Base-by-base conservation (phyloP, 1,140 invertebrate species). In the Sycophaga agraensis region DNA sequence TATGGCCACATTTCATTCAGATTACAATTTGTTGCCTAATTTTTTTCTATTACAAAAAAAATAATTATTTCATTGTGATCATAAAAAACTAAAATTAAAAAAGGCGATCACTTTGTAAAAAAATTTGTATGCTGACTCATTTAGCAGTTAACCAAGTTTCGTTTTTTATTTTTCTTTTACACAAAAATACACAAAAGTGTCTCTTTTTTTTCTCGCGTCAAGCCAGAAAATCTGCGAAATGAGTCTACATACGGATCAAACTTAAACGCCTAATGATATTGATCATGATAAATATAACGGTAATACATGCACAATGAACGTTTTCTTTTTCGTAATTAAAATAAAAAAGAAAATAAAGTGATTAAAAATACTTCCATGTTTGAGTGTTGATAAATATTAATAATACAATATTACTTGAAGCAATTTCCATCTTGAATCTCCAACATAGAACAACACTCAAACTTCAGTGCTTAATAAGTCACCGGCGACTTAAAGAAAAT, bases 1-100 rank as follows among this genome's bases (percentile, higher is more conserved):
- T 67, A 73, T 77, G 73, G 73, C 73, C 75, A 72, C 73, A 77
- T 77, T 77, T 78, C 66, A 77, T 64, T 28, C 51, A 50, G 5
- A 51, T 43, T 51, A 9, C 31, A 48, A 63, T 35, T 26, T 40
- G 2, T 24, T 34, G 14, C 51, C 6, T 50, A 3, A 31, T 43
- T 34, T 42, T 21, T 39, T 24, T 61, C n/a, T 43, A 49, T 54
- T 57, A 66, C 31, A 31, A 63, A n/a, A n/a, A n/a, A n/a, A n/a
- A n/a, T n/a, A n/a, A n/a, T n/a, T n/a, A n/a, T n/a, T n/a, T n/a
- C n/a, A n/a, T n/a, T 11, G 28, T 31, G 28, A 6, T 31, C 28
- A 31, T 11, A 31, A 67, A 62, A 64, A 51, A 49, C 48, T 40
- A 22, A 53, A 28, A n/a, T 51, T 14, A 60, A 57, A 16, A 49